phyloP scores from a whole-genome alignment of 35 echinoderm and acorn worm genomes.

The Antedon bifida region DNA sequence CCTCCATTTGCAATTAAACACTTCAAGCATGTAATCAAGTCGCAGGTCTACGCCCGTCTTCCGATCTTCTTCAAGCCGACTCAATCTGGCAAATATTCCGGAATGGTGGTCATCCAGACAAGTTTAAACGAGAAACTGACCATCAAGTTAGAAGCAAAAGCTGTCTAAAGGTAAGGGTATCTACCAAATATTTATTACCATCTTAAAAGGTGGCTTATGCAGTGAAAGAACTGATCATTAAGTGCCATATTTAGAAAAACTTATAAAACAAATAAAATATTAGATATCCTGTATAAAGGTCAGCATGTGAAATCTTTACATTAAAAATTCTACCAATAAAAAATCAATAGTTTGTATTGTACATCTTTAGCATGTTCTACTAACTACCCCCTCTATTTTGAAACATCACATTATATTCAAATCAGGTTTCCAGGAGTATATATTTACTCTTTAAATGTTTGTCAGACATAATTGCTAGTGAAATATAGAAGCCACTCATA shows the following conservation, averaged over 20 bases:
- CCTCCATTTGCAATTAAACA: conserved; percentile 69
- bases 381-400: not conserved
- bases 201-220: not conserved
- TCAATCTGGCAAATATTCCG: conserved; percentile 39
- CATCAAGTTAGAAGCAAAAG: conserved; percentile 34
- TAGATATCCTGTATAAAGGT: too few relatives aligned
- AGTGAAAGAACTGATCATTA: too few relatives aligned
- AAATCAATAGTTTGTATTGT: too few relatives aligned
- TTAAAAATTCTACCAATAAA: too few relatives aligned
- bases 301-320: too few relatives aligned
- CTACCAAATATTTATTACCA: not conserved
- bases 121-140: conserved; percentile 28
- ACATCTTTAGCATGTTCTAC: too few relatives aligned
- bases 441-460: not conserved
- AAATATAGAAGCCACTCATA: not conserved
- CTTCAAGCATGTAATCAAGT: conserved; percentile 42
- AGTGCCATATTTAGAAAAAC: too few relatives aligned
- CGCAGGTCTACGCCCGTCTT: conserved; percentile 47
- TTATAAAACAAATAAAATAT: too few relatives aligned
- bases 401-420: not conserved
- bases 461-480: not conserved
- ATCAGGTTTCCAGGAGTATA: too few relatives aligned
- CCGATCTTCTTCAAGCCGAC: conserved; percentile 66
- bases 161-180: not conserved
- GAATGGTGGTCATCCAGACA: conserved; percentile 42